Evolutionary conservation across 1,140 invertebrate species (phyloP).

Genomic region (Littorina saxatilis): DNA sequence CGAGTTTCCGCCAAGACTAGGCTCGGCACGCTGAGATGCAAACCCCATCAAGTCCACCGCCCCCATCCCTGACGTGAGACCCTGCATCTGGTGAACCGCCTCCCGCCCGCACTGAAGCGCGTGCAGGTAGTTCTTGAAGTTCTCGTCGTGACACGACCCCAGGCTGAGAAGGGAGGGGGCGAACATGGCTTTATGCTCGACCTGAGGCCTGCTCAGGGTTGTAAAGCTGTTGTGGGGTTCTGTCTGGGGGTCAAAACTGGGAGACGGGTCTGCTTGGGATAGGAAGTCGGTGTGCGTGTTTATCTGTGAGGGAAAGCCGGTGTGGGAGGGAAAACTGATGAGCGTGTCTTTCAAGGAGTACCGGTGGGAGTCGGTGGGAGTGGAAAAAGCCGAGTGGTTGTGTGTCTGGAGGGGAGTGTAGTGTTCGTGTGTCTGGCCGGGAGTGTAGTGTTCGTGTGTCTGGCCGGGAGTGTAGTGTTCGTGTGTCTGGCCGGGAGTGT

Average conservation of each 20-base stretch:
- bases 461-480: too few species aligned
- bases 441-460: too few species aligned
- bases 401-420: too few species aligned
- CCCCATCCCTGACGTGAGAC: not conserved
- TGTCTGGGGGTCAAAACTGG: not conserved
- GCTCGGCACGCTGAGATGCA: not conserved
- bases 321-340: too few species aligned
- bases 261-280: not conserved
- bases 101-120: not conserved
- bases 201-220: not conserved
- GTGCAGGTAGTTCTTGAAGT: not conserved
- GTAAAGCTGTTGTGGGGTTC: not conserved
- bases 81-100: conserved; percentile 15
- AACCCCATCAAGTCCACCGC: not conserved
- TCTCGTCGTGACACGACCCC: not conserved
- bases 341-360: too few species aligned
- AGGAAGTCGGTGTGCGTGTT: too few species aligned
- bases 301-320: too few species aligned
- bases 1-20: not conserved
- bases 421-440: too few species aligned
- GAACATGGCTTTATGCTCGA: not conserved
- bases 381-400: too few species aligned
- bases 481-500: too few species aligned
- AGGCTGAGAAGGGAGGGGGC: not conserved
- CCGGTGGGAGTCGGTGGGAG: too few species aligned